Base-by-base conservation (phyloP, 2,797 vertebrate species). In the Pseudochaenichthys georgianus region DNA sequence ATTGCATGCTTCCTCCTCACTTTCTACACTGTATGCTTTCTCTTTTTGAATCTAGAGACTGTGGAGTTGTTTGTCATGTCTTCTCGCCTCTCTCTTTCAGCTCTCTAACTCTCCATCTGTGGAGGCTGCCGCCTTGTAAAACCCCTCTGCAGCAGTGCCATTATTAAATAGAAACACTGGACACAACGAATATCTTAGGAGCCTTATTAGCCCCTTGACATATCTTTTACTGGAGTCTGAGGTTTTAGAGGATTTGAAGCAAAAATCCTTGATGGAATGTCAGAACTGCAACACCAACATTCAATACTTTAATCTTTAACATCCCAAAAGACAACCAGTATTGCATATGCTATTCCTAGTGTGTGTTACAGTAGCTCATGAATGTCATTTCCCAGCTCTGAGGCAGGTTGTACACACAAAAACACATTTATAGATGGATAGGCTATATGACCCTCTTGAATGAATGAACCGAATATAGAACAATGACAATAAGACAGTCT, bases 201-300 rank as follows among this genome's bases (percentile, higher is more conserved):
- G 68, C 68, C 84, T 88, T 85, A 55, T 75, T 81, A 67, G 67
- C 80, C 15, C 70, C 54, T 38, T n/a, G 57, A 80, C 67, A 81
- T 75, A 90, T 69, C 61, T 52, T 62, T 75, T 57, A 38, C 52
- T 65, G 72, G 43, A 86, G 73, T 80, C 54, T 80, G 75, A 86
- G n/a, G 75, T 81, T 87, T 87, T 34, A 67, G 8, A 74, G 60
- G 53, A 80, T 78, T 67, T 63, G 13, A 19, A 77, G 59, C 0
- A 46, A 42, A 76, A 61, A 34, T 57, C 21, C 6, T 58, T n/a
- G n/a, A 61, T 48, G 3, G 73, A 81, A 77, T n/a, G 15, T 70
- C 5, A 15, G 47, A 71, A 53, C 5, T 34, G 41, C 47, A 58
- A 48, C 31, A 45, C 4, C 23, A 53, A 64, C 51, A 11, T 41